These are phyloP conservation scores for Zaprionus kolodkinae DNA, from an alignment of 1,140 invertebrate genomes.

Conservation along the genomic window DNA sequence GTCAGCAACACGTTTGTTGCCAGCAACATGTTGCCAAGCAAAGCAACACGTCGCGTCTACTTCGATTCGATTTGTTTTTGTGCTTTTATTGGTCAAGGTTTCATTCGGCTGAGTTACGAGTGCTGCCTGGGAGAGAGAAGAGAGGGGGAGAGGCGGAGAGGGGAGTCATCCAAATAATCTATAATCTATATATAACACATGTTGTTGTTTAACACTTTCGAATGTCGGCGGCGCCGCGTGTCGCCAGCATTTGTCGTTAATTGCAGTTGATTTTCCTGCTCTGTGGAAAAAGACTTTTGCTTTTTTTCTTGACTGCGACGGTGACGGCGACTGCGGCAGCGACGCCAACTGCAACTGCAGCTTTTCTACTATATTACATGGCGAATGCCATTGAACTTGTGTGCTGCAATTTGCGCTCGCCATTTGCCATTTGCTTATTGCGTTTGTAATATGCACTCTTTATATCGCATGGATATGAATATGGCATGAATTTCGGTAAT, in stretches of 20 bases:
- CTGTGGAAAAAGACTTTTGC: constrained; percentile 7
- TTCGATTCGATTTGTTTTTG: constrained; percentile 50
- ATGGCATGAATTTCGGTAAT: constrained; percentile 41
- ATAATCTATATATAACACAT: constrained; percentile 75
- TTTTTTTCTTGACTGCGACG: too few relatives aligned
- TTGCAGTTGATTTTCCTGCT: constrained; percentile 80
- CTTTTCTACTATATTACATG: constrained; percentile 45
- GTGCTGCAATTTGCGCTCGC: constrained; percentile 45
- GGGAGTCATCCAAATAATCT: constrained; percentile 59
- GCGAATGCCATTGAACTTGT: constrained; percentile 69
- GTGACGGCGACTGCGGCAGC: background rate
- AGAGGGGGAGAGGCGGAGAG: background rate
- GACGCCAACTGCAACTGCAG: background rate
- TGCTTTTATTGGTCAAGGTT: constrained; percentile 61
- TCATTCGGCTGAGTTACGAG: constrained; percentile 35
- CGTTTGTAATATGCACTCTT: constrained; percentile 27
- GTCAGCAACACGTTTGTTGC: constrained; percentile 37
- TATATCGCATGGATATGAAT: constrained; percentile 21
- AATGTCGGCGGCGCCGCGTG: constrained; percentile 45
- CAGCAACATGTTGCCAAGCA: constrained; percentile 61
- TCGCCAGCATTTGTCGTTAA: constrained; percentile 71
- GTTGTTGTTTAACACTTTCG: constrained; percentile 73
- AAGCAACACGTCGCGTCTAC: constrained; percentile 35
- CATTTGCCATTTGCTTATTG: constrained; percentile 25
- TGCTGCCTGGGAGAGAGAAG: background rate